Percentiles rank a stretch among this genome's conserved stretches.
phyloP scores from a whole-genome alignment of 1,140 invertebrate species.

The Ylistrum balloti region DNA sequence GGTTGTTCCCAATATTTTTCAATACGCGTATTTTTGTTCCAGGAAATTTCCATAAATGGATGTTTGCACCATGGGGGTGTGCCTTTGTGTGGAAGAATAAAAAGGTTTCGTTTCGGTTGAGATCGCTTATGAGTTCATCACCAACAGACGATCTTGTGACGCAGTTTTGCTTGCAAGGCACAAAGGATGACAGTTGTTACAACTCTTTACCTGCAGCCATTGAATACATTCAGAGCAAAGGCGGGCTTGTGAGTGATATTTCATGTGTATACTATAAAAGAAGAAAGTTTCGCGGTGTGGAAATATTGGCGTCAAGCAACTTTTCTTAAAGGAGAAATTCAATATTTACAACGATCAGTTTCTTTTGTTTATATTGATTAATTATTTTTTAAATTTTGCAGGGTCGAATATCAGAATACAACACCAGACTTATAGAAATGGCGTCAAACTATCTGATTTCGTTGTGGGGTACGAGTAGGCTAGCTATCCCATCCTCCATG shows the following conservation, averaged over 20 bases:
- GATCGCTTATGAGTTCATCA: not conserved
- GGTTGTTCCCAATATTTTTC: too few relatives aligned
- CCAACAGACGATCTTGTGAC: not conserved
- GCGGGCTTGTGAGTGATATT: not conserved
- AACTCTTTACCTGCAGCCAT: not conserved
- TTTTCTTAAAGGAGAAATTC: too few relatives aligned
- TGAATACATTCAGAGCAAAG: not conserved
- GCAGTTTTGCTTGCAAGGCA: not conserved
- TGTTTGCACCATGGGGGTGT: constrained; percentile 70
- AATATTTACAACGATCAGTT: not conserved
- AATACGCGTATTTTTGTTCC: too few relatives aligned
- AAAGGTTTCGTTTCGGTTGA: not conserved
- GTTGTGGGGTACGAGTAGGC: not conserved
- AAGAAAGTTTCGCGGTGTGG: too few relatives aligned
- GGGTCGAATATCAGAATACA: not conserved
- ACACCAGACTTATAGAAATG: not conserved
- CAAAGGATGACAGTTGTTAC: not conserved
- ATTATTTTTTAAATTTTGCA: too few relatives aligned
- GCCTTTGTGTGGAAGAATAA: constrained; percentile 72
- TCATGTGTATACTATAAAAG: too few relatives aligned
- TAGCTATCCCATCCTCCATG: not conserved
- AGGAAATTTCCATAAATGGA: constrained; percentile 78
- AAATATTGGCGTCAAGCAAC: too few relatives aligned
- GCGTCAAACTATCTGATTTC: not conserved
- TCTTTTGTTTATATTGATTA: too few relatives aligned